Conservation (phyloP, 2,113 vertebrate genomes). For the Megalops atlanticus region DNA sequence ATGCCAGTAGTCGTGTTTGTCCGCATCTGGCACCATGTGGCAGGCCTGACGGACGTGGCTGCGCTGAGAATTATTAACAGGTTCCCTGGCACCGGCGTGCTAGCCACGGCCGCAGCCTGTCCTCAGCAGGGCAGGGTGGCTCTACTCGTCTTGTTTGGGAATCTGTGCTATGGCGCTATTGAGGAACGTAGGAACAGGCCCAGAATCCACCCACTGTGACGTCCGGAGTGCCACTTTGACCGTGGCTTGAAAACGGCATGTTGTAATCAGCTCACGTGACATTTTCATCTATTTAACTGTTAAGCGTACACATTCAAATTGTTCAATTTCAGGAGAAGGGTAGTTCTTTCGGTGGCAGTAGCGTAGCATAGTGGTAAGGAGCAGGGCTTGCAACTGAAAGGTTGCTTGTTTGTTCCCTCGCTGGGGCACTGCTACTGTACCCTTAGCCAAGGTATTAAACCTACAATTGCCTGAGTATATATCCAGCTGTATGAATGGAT, state of each 20-base stretch:
- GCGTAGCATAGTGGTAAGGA: too few relatives aligned
- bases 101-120: not conserved
- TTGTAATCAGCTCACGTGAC: not conserved
- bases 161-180: not conserved
- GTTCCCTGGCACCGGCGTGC: not conserved
- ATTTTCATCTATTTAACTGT: not conserved
- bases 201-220: not conserved
- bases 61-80: not conserved
- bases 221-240: not conserved
- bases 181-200: not conserved
- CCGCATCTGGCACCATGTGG: not conserved
- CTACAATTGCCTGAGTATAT: too few relatives aligned
- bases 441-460: too few relatives aligned
- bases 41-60: not conserved
- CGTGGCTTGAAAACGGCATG: not conserved
- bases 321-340: not conserved
- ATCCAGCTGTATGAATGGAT: too few relatives aligned
- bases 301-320: too few relatives aligned
- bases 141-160: not conserved
- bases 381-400: too few relatives aligned
- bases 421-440: too few relatives aligned
- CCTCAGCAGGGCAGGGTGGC: not conserved
- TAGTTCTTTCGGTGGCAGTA: too few relatives aligned
- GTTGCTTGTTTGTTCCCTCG: too few relatives aligned
- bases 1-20: not conserved